A percentile compares a stretch with the other conserved stretches of the same genome.
Evolutionary conservation across 2,888 invertebrate species (phyloP).

Genomic region (Dicyrtomina minuta): DNA sequence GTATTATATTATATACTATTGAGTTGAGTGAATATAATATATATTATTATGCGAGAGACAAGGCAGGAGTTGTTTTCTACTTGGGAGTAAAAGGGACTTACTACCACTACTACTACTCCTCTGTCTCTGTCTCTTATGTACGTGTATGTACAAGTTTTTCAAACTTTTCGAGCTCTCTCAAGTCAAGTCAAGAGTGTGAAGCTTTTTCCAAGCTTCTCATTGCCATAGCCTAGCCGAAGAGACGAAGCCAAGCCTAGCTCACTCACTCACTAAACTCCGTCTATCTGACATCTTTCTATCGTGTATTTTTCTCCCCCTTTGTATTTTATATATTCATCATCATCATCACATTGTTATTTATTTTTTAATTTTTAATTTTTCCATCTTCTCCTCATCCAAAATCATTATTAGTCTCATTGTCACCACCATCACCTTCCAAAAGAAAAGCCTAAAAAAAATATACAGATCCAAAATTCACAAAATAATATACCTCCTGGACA

Average conservation of each 20-base stretch:
- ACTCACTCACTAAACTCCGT: constrained; percentile 39
- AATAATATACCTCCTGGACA: too few relatives aligned
- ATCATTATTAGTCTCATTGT: constrained; percentile 2
- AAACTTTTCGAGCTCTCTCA: too few relatives aligned
- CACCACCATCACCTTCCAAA: neutral
- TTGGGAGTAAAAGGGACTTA: too few relatives aligned
- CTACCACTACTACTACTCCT: too few relatives aligned
- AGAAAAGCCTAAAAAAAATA: too few relatives aligned
- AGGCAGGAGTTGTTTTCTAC: neutral
- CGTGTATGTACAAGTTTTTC: too few relatives aligned
- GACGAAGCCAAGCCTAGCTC: constrained; percentile 32
- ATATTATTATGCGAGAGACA: neutral
- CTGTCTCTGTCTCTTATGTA: too few relatives aligned
- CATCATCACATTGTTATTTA: constrained; percentile 17
- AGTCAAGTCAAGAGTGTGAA: too few relatives aligned
- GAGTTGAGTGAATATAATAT: too few relatives aligned
- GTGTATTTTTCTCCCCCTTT: constrained; percentile 33
- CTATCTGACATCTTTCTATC: constrained; percentile 38
- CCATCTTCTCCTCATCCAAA: constrained; percentile 16
- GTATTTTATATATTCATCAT: constrained; percentile 30
- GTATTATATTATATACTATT: neutral
- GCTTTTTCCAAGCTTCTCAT: too few relatives aligned
- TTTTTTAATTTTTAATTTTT: constrained; percentile 29
- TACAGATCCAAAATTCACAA: too few relatives aligned
- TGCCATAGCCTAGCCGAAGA: too few relatives aligned